Evolutionary conservation across 2,888 invertebrate species (phyloP).

Genomic region (Monochamus alternatus): DNA sequence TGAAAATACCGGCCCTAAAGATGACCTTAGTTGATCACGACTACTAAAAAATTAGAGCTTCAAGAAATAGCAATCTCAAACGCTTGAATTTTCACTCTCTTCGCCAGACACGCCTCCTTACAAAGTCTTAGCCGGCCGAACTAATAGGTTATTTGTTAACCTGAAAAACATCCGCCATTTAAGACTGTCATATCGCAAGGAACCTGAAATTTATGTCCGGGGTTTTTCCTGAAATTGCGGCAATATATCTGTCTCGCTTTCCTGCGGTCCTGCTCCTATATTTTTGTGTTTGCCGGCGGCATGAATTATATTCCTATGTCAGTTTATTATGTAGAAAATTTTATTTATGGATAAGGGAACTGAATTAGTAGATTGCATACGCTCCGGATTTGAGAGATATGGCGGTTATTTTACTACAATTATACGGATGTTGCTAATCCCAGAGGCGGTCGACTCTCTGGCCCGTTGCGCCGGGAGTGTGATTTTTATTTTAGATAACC

Average conservation of each 20-base stretch:
- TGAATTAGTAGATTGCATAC: slow-evolving; percentile 21
- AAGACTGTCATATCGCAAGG: slow-evolving; percentile 26
- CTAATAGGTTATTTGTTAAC: slow-evolving; percentile 23
- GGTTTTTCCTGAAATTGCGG: slow-evolving; percentile 19
- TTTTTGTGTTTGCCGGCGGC: slow-evolving; percentile 9
- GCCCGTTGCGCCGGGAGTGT: not conserved
- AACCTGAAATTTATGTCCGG: slow-evolving; percentile 21
- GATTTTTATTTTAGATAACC: not conserved
- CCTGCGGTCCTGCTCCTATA: slow-evolving; percentile 2
- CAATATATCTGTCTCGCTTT: slow-evolving; percentile 26
- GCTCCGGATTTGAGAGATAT: not conserved
- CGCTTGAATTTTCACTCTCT: not conserved
- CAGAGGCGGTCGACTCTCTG: not conserved
- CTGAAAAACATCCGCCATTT: slow-evolving; percentile 18
- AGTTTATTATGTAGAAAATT: slow-evolving; percentile 26
- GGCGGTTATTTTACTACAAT: not conserved
- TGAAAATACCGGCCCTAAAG: too few relatives aligned
- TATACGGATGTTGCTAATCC: not conserved
- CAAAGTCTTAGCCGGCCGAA: not conserved
- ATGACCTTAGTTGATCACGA: too few relatives aligned
- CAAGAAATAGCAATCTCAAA: too few relatives aligned
- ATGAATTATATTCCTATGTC: slow-evolving; percentile 28
- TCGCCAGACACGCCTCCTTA: not conserved
- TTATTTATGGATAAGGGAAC: slow-evolving; percentile 16
- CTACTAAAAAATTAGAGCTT: too few relatives aligned